Evolutionary conservation across 2,888 invertebrate species (phyloP).

Genomic region (Euspilapteryx auroguttella): DNA sequence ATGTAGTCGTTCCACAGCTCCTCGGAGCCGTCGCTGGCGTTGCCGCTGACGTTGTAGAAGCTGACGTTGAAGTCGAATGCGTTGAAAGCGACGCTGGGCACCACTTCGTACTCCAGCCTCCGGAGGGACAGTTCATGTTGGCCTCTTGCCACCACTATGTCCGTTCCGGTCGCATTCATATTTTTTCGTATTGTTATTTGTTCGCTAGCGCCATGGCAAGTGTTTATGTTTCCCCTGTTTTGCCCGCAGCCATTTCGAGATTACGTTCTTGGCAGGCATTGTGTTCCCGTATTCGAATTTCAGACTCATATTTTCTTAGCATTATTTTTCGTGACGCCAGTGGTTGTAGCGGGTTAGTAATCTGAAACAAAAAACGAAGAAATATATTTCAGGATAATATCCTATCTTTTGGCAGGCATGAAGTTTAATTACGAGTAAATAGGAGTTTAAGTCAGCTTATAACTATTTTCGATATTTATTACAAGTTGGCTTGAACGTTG

Average conservation of each 20-base stretch:
- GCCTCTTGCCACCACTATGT: slow-evolving; percentile 43
- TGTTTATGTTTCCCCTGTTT: slow-evolving; percentile 53
- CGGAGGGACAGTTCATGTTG: slow-evolving; percentile 32
- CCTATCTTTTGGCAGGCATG: no score
- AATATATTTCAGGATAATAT: no score
- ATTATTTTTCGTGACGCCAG: slow-evolving; percentile 25
- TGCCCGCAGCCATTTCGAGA: slow-evolving; percentile 50
- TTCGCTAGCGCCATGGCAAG: slow-evolving; percentile 43
- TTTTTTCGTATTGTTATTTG: slow-evolving; percentile 37
- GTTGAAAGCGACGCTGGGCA: slow-evolving; percentile 21
- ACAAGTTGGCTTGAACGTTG: no score
- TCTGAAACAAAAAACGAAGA: slow-evolving; percentile 46
- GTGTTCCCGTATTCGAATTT: slow-evolving; percentile 34
- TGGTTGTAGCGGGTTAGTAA: no score
- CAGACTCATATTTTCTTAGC: slow-evolving; percentile 39
- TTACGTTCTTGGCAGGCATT: slow-evolving; percentile 53
- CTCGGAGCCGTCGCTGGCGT: slow-evolving; percentile 21
- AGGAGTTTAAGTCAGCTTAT: no score
- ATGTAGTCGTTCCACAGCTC: slow-evolving; percentile 50
- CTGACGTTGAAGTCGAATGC: slow-evolving; percentile 17
- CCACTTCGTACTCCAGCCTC: slow-evolving; percentile 31
- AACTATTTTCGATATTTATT: no score
- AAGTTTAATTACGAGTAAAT: no score
- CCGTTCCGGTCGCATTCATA: slow-evolving; percentile 45
- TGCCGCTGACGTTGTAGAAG: slow-evolving; percentile 32